Evolutionary conservation across 2,888 invertebrate genomes (phyloP), one percentile per base, ranked within the genome.

Genomic region (Agriopis leucophaearia): DNA sequence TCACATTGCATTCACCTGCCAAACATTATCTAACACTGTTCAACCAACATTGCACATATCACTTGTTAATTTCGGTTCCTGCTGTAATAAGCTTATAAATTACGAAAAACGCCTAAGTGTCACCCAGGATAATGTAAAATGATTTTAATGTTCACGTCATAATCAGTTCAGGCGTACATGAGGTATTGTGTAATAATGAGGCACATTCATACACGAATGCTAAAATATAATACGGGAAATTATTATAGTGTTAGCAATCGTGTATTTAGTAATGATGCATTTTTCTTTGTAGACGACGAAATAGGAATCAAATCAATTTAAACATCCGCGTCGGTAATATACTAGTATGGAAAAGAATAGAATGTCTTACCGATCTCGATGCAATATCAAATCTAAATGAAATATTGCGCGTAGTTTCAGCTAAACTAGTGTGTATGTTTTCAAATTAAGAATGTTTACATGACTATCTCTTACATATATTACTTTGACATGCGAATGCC

Each of bases 1-100:
- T 62, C 44, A 47, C 66, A 66, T 36, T 47, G 42, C 48, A 50
- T 35, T 67, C 57, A 52, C 40, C 18, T 58, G 47, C 51, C 42
- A 40, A 40, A 16, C 3, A 27, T 27, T 35, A 55, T 10, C 44
- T 36, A 36, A 36, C 54, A 57, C 42, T 45, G 35, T 52, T 54
- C 48, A 67, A 48, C 48, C n/a, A 61, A 27, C 36, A 15, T 40
- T 18, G 12, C 9, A 27, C 5, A 18, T 12, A 12, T 5, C 18
- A 27, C 4, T n/a, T n/a, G n/a, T n/a, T n/a, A n/a, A n/a, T n/a
- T n/a, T n/a, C n/a, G n/a, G n/a, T n/a, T n/a, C n/a, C 27, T 5
- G 27, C 27, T 27, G 27, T 27, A 27, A 27, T 27, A 27, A 27
- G 3, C 5, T 1, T 27, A 44, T 44, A 44, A 44, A 13, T 5